Base-by-base conservation (phyloP, 1,140 invertebrate genomes). In the Tribolium madens region DNA sequence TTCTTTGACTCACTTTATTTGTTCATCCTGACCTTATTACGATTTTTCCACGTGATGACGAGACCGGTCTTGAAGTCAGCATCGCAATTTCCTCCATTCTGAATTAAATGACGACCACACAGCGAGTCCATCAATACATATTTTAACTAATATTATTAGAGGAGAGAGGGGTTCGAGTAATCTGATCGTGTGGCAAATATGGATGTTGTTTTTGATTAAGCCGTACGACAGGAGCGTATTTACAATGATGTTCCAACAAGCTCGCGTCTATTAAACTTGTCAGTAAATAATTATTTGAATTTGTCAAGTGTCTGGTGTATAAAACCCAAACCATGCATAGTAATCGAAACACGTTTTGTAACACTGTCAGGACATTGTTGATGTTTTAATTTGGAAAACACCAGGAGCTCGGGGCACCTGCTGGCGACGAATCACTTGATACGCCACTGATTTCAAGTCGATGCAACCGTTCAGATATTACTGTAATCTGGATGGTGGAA, bases 321-420 rank as follows among this genome's bases (percentile, higher is more conserved):
- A 64, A 64, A 33, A 33, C 21, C 57, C 21, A 4, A 64, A 26
- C 26, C 57, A 36, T 64, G 57, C 57, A 64, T 64, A 64, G 26
- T 33, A 64, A 64, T 33, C 21, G 21, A 14, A 33, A 31, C 57
- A 15, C 57, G 21, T n/a, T 64, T 64, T 33, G 13, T 64, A 64
- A 64, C n/a, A 64, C 57, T 64, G 57, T 64, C 57, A 64, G n/a
- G 57, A 26, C 17, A 64, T 64, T 64, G 57, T 64, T 64, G 57
- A 64, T 64, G 57, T 64, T 64, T 64, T 64, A n/a, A 64, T 64
- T 64, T 64, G 26, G 26, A 64, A 64, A 64, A 64, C 57, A 31
- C 21, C 57, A 14, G 57, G 57, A 33, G 57, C 57, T 64, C 26
- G n/a, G 57, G 21, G 21, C 57, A 18, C 57, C 26, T 12, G 48